Percentiles rank a stretch among this genome's conserved stretches.
phyloP scores from a whole-genome alignment of 2,888 invertebrate genomes.

The Anodontia alba region DNA sequence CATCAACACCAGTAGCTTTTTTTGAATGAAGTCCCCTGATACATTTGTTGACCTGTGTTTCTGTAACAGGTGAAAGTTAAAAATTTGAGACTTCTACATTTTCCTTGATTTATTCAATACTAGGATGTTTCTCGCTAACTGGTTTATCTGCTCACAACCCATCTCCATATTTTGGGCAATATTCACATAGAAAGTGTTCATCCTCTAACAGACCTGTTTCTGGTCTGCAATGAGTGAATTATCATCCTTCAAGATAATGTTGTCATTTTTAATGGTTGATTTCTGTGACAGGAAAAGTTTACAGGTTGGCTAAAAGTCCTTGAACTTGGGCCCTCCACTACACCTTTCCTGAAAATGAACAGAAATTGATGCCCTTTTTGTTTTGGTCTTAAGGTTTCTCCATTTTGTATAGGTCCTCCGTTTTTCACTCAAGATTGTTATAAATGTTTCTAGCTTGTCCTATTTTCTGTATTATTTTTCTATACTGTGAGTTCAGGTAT shows the following conservation, averaged over 20 bases:
- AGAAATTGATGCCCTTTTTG: slow-evolving; percentile 13
- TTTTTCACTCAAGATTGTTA: slow-evolving; percentile 22
- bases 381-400: slow-evolving; percentile 17
- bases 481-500: slow-evolving; percentile 22
- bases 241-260: slow-evolving; percentile 17
- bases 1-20: slow-evolving; percentile 29
- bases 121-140: slow-evolving; percentile 6
- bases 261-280: neutral
- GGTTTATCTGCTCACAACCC: neutral
- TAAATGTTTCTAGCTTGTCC: slow-evolving; percentile 16
- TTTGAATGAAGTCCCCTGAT: slow-evolving; percentile 4
- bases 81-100: neutral
- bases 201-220: slow-evolving; percentile 6
- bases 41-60: neutral
- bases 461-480: slow-evolving; percentile 21
- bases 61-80: slow-evolving; percentile 5
- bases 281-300: slow-evolving; percentile 14
- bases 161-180: slow-evolving; percentile 31
- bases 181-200: slow-evolving; percentile 32
- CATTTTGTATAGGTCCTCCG: slow-evolving; percentile 16
- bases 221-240: slow-evolving; percentile 6
- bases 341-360: slow-evolving; percentile 25
- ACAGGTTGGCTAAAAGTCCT: slow-evolving; percentile 4
- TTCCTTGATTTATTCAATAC: slow-evolving; percentile 13
- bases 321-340: slow-evolving; percentile 10